Conservation (phyloP, 2,888 invertebrate species). For the Stenoptilia bipunctidactyla region DNA sequence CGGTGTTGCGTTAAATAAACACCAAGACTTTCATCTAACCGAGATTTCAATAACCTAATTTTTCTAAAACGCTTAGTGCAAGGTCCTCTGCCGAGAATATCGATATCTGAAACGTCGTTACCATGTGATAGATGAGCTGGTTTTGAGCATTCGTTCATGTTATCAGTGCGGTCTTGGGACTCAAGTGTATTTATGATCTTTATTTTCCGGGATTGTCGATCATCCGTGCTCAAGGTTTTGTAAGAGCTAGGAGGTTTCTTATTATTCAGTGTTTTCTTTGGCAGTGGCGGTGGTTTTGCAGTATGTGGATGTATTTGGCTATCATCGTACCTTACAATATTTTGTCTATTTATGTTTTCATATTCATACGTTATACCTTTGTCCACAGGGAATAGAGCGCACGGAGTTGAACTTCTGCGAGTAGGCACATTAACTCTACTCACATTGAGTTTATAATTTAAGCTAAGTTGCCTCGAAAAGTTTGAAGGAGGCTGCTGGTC, state of each 20-base stretch:
- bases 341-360: constrained; percentile 36
- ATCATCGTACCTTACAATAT: constrained; percentile 24
- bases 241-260: constrained; percentile 54
- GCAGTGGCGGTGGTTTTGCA: constrained; percentile 56
- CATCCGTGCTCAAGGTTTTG: constrained; percentile 61
- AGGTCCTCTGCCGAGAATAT: constrained; percentile 68
- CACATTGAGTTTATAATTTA: constrained; percentile 57
- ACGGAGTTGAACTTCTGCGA: constrained; percentile 59
- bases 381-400: constrained; percentile 54
- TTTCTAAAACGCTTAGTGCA: constrained; percentile 74
- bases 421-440: constrained; percentile 50
- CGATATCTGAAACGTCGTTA: constrained; percentile 36
- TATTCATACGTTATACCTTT: constrained; percentile 42
- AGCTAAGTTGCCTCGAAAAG: constrained; percentile 54
- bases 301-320: constrained; percentile 38
- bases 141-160: constrained; percentile 28
- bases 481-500: constrained; percentile 30
- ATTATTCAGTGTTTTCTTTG: constrained; percentile 45
- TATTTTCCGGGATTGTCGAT: constrained; percentile 61
- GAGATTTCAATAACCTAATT: constrained; percentile 75
- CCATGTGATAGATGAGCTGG: constrained; percentile 30
- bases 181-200: constrained; percentile 55
- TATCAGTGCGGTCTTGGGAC: constrained; percentile 40
- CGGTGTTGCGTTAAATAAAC: constrained; percentile 78
- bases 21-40: constrained; percentile 77